Conservation (phyloP, 2,113 vertebrate genomes). For the Cyprichromis sp. region DNA sequence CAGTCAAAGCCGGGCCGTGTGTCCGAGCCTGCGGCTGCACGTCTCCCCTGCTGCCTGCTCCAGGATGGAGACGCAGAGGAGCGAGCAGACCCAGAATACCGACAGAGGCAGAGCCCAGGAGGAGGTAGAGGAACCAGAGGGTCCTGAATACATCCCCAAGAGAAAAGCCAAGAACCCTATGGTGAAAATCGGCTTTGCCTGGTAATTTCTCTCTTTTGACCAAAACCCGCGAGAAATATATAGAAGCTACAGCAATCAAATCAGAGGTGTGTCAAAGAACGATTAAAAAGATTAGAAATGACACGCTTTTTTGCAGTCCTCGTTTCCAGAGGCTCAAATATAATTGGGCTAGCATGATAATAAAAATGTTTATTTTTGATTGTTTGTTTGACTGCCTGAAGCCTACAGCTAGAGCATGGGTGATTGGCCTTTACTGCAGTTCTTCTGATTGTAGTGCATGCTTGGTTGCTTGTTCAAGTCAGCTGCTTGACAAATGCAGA, state of each 20-base stretch:
- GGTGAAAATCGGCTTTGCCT: slow-evolving; percentile 84
- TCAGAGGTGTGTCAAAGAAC: neutral
- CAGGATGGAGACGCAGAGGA: slow-evolving; percentile 38
- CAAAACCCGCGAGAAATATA: neutral
- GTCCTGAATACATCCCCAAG: slow-evolving; percentile 79
- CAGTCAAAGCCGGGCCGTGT: neutral
- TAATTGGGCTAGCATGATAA: neutral
- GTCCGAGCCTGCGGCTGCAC: neutral
- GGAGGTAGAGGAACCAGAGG: slow-evolving; percentile 25
- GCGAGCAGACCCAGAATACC: neutral
- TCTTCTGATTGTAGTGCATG: neutral
- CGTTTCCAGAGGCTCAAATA: neutral
- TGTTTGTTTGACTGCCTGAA: neutral
- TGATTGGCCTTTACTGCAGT: neutral
- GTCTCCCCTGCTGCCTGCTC: slow-evolving; percentile 15
- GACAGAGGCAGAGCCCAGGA: neutral
- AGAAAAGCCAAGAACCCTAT: slow-evolving; percentile 84
- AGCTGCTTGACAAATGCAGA: neutral
- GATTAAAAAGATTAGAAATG: neutral
- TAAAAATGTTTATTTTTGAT: neutral
- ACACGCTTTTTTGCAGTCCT: neutral
- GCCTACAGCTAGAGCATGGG: neutral
- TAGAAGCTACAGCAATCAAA: neutral
- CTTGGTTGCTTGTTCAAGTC: neutral
- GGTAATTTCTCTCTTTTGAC: slow-evolving; percentile 67